A percentile compares a stretch with the other conserved stretches of the same genome.
Evolutionary conservation across 2,888 invertebrate species (phyloP).

Genomic region (Abrostola tripartita): DNA sequence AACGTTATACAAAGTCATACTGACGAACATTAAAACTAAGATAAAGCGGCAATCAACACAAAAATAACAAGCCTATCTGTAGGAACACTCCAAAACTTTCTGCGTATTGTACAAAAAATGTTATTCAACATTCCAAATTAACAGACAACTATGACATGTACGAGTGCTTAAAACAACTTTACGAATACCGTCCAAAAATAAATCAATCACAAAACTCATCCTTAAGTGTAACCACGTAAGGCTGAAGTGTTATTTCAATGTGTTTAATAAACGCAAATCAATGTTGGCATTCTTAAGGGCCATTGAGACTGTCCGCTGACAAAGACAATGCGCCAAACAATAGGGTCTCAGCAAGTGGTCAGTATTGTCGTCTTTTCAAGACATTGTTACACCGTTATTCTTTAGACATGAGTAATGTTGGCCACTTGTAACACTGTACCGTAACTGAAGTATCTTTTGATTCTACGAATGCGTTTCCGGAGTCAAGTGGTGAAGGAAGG

Average conservation of each 20-base stretch:
- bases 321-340: constrained; percentile 84
- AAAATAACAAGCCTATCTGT: constrained; percentile 69
- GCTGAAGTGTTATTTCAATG: constrained; percentile 36
- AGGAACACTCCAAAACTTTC: constrained; percentile 68
- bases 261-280: constrained; percentile 45
- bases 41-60: constrained; percentile 76
- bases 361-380: constrained; percentile 73
- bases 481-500: constrained; percentile 32
- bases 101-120: constrained; percentile 77
- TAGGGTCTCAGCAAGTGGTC: constrained; percentile 82
- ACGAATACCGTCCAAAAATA: constrained; percentile 25
- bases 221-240: constrained; percentile 54
- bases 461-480: constrained; percentile 48
- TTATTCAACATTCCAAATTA: constrained; percentile 79
- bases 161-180: constrained; percentile 76
- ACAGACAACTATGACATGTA: constrained; percentile 86
- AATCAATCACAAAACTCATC: constrained; percentile 16
- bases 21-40: constrained; percentile 58
- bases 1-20: constrained; percentile 34
- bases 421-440: constrained; percentile 53
- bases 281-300: constrained; percentile 63
- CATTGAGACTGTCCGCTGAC: constrained; percentile 77
- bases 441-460: constrained; percentile 45
- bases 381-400: constrained; percentile 69
- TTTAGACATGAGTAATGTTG: constrained; percentile 67